Evolutionary conservation across 2,113 vertebrate species (phyloP).

Genomic region (Ciconia stormi): DNA sequence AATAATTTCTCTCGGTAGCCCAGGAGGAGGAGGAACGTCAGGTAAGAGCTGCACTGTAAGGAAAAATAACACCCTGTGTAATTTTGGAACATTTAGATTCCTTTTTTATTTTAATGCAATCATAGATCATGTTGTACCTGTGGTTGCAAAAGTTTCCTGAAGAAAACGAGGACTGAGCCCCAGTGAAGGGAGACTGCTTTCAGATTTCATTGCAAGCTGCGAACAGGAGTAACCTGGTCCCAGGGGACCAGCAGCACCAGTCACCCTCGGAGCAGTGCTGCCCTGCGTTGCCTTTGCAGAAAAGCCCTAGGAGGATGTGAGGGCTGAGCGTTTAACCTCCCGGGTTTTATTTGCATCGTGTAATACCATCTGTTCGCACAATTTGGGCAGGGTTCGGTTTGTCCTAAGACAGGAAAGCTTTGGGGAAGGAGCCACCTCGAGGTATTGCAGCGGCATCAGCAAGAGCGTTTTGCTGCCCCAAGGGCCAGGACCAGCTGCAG

Average conservation of each 20-base stretch:
- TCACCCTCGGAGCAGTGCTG: background rate
- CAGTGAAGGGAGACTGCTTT: background rate
- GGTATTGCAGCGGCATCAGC: background rate
- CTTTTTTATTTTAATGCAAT: background rate
- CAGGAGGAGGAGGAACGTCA: background rate
- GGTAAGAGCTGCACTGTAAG: background rate
- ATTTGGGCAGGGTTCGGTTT: background rate
- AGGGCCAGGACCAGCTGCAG: background rate
- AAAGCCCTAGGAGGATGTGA: background rate
- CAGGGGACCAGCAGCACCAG: fast-evolving
- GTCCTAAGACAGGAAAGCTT: background rate
- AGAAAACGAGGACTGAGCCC: background rate
- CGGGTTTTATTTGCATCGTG: background rate
- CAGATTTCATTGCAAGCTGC: background rate
- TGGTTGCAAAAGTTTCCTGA: background rate
- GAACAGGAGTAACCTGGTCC: background rate
- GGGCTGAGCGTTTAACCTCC: background rate
- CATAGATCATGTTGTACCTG: background rate
- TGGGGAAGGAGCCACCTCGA: background rate
- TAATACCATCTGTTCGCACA: background rate
- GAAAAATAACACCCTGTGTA: background rate
- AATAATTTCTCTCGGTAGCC: background rate
- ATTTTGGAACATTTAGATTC: background rate
- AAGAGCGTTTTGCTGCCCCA: background rate
- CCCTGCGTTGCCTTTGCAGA: background rate